Base-by-base conservation (phyloP, 1,140 invertebrate genomes). In the Anadara kagoshimensis region DNA sequence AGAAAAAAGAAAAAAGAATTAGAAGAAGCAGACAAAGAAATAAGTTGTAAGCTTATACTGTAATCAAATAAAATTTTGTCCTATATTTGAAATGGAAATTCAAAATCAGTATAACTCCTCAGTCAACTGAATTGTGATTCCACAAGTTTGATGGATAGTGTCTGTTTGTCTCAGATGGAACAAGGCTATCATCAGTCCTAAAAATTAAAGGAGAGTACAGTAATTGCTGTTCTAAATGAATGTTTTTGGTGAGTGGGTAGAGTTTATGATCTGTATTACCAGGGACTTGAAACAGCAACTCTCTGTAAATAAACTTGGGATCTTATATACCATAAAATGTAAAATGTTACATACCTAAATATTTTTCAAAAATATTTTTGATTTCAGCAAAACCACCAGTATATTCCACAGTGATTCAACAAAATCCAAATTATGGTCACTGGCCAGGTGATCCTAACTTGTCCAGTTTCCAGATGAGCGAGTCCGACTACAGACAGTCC, bases 1-100 rank as follows among this genome's bases (percentile, higher is more conserved):
- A 78, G 82, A 59, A 81, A 83, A 58, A 78, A 81, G 73, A 84
- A 83, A 57, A 78, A 81, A 76, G 81, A 85, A 56, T 77, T 78
- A 41, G 77, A 83, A 58, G 61, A 71, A 26, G 64, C 63, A 74
- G 77, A 81, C 54, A 75, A 78, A 51, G 65, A 74, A 24, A 73
- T 74, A 29, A 36, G 29, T 36, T 36, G 29, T 36, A 36, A 36
- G 29, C 2, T 36, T 36, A 36, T 36, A 36, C n/a, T 36, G 7
- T 36, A 36, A 36, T 2, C 7, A 36, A n/a, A 36, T 36, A 36
- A 36, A 36, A 36, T 36, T 36, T 36, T 7, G 2, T 7, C 29
- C 29, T 36, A 3, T 36, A n/a, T n/a, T n/a, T n/a, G n/a, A n/a
- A n/a, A n/a, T 36, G 29, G 29, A 36, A 36, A 36, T 3, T 36